Percentiles rank a stretch among this genome's conserved stretches.
These are phyloP conservation scores for Stenopsyche tienmushanensis DNA, from an alignment of 1,140 invertebrate species.

Conservation along the genomic window DNA sequence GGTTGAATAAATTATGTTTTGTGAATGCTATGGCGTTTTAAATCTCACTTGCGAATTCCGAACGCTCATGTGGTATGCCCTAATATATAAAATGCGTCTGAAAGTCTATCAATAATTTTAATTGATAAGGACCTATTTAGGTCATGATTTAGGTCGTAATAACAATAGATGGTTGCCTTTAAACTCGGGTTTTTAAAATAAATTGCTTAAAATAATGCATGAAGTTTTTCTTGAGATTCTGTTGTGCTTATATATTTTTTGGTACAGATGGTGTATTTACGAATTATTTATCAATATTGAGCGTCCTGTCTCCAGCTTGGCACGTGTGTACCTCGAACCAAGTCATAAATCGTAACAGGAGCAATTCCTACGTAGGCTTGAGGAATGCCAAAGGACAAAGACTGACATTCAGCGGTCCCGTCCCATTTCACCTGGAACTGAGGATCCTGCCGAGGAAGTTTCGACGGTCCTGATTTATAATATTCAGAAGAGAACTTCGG, in stretches of 20 bases:
- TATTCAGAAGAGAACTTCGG: slow-evolving; percentile 7
- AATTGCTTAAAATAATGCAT: no score
- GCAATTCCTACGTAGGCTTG: background rate
- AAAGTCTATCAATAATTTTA: no score
- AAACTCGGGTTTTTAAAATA: no score
- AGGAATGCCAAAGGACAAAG: background rate
- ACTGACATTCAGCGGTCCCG: background rate
- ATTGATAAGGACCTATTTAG: no score
- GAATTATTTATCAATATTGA: background rate
- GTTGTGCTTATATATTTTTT: background rate
- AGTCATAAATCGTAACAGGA: background rate
- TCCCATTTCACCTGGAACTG: background rate
- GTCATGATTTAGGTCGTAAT: no score
- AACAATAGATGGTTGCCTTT: no score
- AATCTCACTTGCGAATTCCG: no score
- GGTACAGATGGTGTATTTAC: background rate
- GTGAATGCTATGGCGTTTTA: no score
- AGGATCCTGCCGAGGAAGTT: background rate
- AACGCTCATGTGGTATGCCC: no score
- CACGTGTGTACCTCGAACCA: background rate
- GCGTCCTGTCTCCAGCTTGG: background rate
- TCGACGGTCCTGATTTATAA: slow-evolving; percentile 17
- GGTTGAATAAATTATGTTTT: no score
- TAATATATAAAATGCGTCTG: no score
- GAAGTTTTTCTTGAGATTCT: background rate